These are phyloP conservation scores for Drosophila mulleri DNA, from an alignment of 2,888 invertebrate species.

Conservation along the genomic window DNA sequence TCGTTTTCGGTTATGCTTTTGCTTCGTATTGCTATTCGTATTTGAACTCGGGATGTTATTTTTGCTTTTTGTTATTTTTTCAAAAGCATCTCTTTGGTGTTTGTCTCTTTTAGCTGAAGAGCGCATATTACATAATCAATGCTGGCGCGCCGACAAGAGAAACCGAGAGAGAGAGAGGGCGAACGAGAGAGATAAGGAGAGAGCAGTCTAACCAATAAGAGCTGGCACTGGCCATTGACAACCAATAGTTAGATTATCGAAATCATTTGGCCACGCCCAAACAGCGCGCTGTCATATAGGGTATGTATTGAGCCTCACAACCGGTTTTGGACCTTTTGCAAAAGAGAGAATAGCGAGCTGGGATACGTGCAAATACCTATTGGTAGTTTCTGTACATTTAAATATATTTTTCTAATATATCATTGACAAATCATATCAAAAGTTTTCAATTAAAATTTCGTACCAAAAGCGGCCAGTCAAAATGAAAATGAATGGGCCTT, in stretches of 20 bases:
- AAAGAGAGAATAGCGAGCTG: not conserved
- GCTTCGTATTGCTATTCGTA: slow-evolving; percentile 13
- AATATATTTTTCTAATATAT: not conserved
- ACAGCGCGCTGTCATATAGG: not conserved
- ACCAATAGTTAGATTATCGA: slow-evolving; percentile 39
- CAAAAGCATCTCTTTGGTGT: slow-evolving; percentile 26
- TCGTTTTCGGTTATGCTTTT: not conserved
- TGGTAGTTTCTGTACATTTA: too few relatives aligned
- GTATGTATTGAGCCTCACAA: not conserved
- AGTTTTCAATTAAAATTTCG: too few relatives aligned
- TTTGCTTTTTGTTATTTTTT: not conserved
- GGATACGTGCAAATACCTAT: not conserved
- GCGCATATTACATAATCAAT: slow-evolving; percentile 8
- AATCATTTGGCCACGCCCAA: slow-evolving; percentile 27
- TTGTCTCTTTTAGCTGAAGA: slow-evolving; percentile 33
- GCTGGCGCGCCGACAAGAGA: not conserved
- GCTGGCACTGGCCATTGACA: slow-evolving; percentile 13
- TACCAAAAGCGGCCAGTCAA: not conserved
- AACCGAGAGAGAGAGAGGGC: not conserved
- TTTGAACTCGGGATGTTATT: not conserved
- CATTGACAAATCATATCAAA: not conserved
- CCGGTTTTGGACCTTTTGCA: slow-evolving; percentile 13
- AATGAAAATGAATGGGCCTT: not conserved
- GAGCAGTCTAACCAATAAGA: slow-evolving; percentile 31
- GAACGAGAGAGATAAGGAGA: not conserved